Evolutionary conservation across 2,113 vertebrate species (phyloP).

Genomic region (Mirounga angustirostris): DNA sequence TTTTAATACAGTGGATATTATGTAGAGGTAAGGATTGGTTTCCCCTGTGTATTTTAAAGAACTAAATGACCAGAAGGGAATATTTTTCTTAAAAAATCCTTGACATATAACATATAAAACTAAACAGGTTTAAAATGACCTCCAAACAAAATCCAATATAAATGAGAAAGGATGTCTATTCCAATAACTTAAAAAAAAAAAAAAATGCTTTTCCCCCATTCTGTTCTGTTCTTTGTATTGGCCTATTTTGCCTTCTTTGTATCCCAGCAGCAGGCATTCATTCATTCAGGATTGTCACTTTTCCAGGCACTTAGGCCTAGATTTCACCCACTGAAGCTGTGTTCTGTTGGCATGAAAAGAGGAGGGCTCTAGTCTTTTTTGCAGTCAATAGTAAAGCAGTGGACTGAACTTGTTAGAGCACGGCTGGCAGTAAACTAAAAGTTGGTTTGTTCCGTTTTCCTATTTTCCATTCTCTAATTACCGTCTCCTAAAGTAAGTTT

Average conservation of each 20-base stretch:
- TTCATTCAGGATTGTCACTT: background rate
- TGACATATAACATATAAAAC: constrained; percentile 3
- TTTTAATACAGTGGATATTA: background rate
- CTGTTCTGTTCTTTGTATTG: background rate
- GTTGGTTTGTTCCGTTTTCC: background rate
- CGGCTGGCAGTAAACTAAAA: background rate
- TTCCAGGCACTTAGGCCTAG: background rate
- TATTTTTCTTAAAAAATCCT: constrained; percentile 22
- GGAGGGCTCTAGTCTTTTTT: background rate
- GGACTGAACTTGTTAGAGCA: background rate
- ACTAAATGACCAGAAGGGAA: background rate
- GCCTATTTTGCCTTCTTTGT: background rate
- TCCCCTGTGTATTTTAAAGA: constrained; percentile 11
- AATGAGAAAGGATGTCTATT: background rate
- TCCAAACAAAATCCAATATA: background rate
- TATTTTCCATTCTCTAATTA: background rate
- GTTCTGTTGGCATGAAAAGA: background rate
- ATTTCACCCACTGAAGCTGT: background rate
- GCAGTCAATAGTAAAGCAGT: background rate
- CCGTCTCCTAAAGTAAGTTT: background rate
- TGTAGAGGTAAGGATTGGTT: background rate
- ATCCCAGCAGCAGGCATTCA: background rate
- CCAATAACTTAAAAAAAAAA: background rate
- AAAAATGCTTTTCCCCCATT: background rate
- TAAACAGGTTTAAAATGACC: constrained; percentile 43